Conservation (phyloP, 2,797 vertebrate species). For the Crax fasciolata region DNA sequence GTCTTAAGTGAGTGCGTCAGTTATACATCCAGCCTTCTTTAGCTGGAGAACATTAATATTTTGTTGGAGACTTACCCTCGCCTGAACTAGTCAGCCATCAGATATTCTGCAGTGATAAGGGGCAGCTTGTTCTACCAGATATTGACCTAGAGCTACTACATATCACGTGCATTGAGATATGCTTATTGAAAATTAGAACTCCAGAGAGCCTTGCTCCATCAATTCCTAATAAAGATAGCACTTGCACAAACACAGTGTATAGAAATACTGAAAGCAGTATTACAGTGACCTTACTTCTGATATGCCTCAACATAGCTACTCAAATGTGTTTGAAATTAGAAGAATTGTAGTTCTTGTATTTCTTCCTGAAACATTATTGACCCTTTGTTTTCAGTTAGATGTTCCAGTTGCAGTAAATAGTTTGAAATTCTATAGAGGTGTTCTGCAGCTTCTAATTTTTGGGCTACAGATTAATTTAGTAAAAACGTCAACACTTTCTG, state of each 20-base stretch:
- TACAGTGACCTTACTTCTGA: neutral
- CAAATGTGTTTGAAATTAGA: neutral
- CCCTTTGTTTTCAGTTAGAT: neutral
- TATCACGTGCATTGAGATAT: neutral
- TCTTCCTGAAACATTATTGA: neutral
- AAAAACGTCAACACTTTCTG: neutral
- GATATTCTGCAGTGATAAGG: neutral
- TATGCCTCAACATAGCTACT: neutral
- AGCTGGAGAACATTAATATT: neutral
- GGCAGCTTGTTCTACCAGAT: neutral
- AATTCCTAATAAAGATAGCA: neutral
- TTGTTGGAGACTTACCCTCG: neutral
- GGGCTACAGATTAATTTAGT: neutral
- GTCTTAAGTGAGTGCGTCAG: neutral
- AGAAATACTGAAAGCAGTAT: neutral
- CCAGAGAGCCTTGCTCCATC: neutral
- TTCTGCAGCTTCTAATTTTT: fast-evolving
- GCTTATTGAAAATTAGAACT: neutral
- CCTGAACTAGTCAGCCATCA: neutral
- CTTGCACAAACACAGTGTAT: neutral
- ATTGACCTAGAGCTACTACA: neutral
- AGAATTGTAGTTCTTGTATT: neutral
- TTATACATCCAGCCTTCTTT: neutral
- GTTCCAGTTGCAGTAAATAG: neutral
- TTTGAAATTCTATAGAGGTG: neutral